A percentile compares a stretch with the other conserved stretches of the same genome.
phyloP scores from a whole-genome alignment of 2,888 invertebrate species.

The Rhorus exstirpatorius region DNA sequence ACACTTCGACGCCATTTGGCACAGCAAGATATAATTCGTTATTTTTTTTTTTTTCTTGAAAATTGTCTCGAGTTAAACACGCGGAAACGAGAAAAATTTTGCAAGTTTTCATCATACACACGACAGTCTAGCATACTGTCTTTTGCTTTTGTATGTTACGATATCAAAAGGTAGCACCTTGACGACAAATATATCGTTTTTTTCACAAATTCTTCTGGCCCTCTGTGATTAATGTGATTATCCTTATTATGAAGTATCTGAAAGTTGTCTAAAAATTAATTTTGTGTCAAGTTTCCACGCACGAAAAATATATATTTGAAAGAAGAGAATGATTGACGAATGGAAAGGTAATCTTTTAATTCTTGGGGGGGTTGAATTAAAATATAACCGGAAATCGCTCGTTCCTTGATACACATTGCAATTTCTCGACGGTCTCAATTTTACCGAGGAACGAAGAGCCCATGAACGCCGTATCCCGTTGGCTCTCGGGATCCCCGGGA shows the following conservation, averaged over 20 bases:
- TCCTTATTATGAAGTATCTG: no score
- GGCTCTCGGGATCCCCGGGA: slow-evolving; percentile 31
- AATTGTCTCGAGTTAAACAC: slow-evolving; percentile 23
- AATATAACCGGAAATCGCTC: slow-evolving; percentile 66
- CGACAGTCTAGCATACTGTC: slow-evolving; percentile 5
- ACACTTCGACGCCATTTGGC: slow-evolving; percentile 11
- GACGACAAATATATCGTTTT: neutral
- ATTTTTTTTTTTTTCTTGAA: slow-evolving; percentile 9
- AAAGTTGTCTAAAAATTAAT: no score
- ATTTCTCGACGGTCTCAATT: slow-evolving; percentile 31
- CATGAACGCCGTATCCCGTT: slow-evolving; percentile 42
- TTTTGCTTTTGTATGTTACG: neutral
- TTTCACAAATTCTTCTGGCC: no score
- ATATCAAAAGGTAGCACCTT: neutral
- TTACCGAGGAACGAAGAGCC: slow-evolving; percentile 22
- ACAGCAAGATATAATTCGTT: slow-evolving; percentile 9
- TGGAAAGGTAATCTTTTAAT: slow-evolving; percentile 19
- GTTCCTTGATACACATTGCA: slow-evolving; percentile 48
- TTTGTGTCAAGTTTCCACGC: no score
- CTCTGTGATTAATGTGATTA: no score
- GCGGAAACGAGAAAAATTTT: slow-evolving; percentile 47
- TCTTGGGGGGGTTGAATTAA: slow-evolving; percentile 50
- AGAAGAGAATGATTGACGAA: no score
- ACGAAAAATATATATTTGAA: no score
- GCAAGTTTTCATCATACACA: slow-evolving; percentile 22